Conservation (phyloP, 2,888 invertebrate species). For the Protodeltote pygarga region DNA sequence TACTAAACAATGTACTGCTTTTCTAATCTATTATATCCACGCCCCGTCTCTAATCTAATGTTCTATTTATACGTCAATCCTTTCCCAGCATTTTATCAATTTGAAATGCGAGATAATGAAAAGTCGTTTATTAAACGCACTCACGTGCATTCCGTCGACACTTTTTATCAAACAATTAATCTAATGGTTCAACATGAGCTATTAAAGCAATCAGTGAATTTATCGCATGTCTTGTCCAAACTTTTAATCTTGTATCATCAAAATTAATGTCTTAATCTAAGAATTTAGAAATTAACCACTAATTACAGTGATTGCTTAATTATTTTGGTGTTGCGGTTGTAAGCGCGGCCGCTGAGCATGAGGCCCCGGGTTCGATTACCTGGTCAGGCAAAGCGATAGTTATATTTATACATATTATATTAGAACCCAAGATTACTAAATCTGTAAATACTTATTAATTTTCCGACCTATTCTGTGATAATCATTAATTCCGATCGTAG, state of each 20-base stretch:
- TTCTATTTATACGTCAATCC: conserved; percentile 62
- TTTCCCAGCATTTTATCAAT: conserved; percentile 47
- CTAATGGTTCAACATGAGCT: conserved; percentile 6
- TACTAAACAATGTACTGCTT: too few relatives aligned
- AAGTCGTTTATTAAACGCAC: conserved; percentile 32
- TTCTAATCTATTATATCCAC: conserved; percentile 34
- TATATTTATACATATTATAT: too few relatives aligned
- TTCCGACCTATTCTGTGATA: too few relatives aligned
- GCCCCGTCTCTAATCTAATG: conserved; percentile 56
- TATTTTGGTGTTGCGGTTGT: too few relatives aligned
- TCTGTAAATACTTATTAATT: too few relatives aligned
- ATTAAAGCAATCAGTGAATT: conserved; percentile 20
- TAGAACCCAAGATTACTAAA: too few relatives aligned
- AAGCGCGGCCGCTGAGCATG: too few relatives aligned
- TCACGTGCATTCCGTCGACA: conserved; percentile 16
- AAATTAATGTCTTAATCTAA: conserved; percentile 5
- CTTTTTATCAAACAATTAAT: conserved; percentile 28
- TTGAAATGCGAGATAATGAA: conserved; percentile 42
- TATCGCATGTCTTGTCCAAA: conserved; percentile 10
- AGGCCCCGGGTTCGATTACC: too few relatives aligned
- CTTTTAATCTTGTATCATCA: background rate
- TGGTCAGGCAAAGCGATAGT: too few relatives aligned
- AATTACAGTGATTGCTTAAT: too few relatives aligned
- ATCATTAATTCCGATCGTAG: too few relatives aligned
- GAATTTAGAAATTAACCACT: too few relatives aligned